Percentiles rank a stretch among this genome's conserved stretches.
These are phyloP conservation scores for Stenotaenia linearis DNA, from an alignment of 2,888 invertebrate genomes.

Conservation along the genomic window DNA sequence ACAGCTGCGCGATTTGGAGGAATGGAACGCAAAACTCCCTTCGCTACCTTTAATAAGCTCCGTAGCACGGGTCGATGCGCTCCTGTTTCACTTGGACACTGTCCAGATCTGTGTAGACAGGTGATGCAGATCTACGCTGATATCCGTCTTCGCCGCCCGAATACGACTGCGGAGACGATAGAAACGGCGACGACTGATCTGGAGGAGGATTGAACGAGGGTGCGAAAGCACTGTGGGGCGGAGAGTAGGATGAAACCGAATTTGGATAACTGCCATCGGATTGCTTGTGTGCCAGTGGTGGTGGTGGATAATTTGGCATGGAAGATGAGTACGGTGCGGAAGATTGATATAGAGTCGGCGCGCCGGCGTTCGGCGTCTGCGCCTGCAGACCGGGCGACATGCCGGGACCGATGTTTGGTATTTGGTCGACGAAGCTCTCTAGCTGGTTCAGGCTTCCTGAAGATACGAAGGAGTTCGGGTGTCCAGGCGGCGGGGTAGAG, in stretches of 20 bases:
- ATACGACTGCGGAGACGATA: conserved; percentile 50
- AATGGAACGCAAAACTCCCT: neutral
- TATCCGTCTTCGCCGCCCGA: conserved; percentile 39
- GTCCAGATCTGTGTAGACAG: conserved; percentile 36
- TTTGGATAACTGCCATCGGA: neutral
- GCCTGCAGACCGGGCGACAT: conserved; percentile 11
- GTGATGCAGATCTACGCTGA: conserved; percentile 38
- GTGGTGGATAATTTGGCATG: conserved; percentile 5
- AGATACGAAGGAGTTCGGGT: conserved; percentile 39
- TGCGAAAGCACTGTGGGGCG: conserved; percentile 22
- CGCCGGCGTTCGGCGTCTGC: neutral
- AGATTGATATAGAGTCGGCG: neutral
- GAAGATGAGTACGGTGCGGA: neutral
- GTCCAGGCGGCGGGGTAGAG: conserved; percentile 47
- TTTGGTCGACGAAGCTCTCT: conserved; percentile 39
- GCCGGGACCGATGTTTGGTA: conserved; percentile 30
- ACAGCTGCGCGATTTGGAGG: neutral
- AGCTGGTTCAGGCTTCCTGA: conserved; percentile 50
- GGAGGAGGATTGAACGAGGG: conserved; percentile 35
- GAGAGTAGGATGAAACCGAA: conserved; percentile 28
- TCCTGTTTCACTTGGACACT: conserved; percentile 47
- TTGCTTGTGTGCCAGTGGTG: conserved; percentile 6
- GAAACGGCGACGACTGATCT: conserved; percentile 43
- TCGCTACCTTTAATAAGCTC: conserved; percentile 49
- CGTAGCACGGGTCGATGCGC: conserved; percentile 52